Base-by-base conservation (phyloP, 1,140 invertebrate species). In the Drosophila pseudoananassae region DNA sequence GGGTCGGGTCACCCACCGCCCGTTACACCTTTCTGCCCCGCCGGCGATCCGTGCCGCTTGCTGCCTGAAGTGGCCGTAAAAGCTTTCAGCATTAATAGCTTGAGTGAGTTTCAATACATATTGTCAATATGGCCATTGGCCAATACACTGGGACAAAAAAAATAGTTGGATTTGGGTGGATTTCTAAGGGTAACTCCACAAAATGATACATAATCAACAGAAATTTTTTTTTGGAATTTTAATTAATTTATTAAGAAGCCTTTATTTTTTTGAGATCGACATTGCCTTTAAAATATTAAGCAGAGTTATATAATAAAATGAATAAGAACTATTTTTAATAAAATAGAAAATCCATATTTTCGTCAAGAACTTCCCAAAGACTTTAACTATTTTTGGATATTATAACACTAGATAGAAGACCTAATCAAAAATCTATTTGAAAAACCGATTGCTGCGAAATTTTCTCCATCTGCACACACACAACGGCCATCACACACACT, bases 91-190 rank as follows among this genome's bases (percentile, higher is more conserved):
- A 85, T 85, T 85, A 85, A 85, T 85, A 85, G 82, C 82, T 85
- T 85, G 82, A 85, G 82, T 85, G 82, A 85, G 82, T 85, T 85
- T 85, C 82, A 85, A 85, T 85, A 85, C 82, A 85, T 87, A 85
- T 85, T 85, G 82, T 88, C 82, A 85, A 85, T 85, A 85, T 88
- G 82, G 82, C 82, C 83, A 85, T 85, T 82, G 82, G 83, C 83
- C 83, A 87, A 85, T 0, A 52, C 69, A 71, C 68, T 33, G 53
- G 14, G 10, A 52, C 45, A 43, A 60, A 31, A 14, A 0, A 1
- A 20, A 4, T 15, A 45, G 14, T 17, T 9, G 33, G 10, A 36
- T 36, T 36, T 12, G 12, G 6, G 25, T 27, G 5, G 25, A 27
- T 27, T 27, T 7, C 1, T 6, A 27, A 1, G 6, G 25, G 25